Conservation (phyloP, 2,797 vertebrate genomes). For the Sciurus vulgaris region DNA sequence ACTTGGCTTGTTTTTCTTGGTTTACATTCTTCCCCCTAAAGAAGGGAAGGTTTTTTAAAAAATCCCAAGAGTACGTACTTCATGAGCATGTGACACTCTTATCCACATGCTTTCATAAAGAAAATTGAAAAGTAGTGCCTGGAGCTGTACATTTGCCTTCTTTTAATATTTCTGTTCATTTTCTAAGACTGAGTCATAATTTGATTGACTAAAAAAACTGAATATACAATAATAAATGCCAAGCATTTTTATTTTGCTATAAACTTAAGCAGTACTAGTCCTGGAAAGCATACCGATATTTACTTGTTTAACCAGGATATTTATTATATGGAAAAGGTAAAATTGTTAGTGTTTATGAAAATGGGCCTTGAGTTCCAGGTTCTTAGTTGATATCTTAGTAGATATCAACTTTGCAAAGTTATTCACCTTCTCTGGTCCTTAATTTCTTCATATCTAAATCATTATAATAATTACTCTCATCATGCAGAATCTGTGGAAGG, state of each 20-base stretch:
- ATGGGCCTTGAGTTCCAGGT: neutral
- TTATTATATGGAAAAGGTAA: neutral
- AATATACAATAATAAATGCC: neutral
- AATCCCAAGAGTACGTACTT: neutral
- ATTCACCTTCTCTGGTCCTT: neutral
- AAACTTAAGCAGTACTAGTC: neutral
- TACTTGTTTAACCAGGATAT: neutral
- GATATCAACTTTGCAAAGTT: neutral
- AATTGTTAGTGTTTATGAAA: neutral
- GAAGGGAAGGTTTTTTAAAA: neutral
- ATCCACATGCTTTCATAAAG: conserved; percentile 11
- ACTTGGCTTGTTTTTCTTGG: conserved; percentile 39
- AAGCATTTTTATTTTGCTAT: neutral
- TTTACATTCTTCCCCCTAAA: conserved; percentile 26
- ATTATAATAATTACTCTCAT: neutral
- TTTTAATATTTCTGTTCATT: neutral
- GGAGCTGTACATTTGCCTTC: neutral
- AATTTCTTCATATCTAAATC: neutral
- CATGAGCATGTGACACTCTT: neutral
- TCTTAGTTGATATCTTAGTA: neutral
- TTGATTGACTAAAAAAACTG: neutral
- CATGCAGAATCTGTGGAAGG: neutral
- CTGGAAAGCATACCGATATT: neutral
- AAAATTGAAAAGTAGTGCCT: neutral
- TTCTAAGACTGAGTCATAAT: conserved; percentile 1